Percentiles rank a stretch among this genome's conserved stretches.
Conservation (phyloP, 2,113 vertebrate species). For the Rhinolophus ferrumequinum region DNA sequence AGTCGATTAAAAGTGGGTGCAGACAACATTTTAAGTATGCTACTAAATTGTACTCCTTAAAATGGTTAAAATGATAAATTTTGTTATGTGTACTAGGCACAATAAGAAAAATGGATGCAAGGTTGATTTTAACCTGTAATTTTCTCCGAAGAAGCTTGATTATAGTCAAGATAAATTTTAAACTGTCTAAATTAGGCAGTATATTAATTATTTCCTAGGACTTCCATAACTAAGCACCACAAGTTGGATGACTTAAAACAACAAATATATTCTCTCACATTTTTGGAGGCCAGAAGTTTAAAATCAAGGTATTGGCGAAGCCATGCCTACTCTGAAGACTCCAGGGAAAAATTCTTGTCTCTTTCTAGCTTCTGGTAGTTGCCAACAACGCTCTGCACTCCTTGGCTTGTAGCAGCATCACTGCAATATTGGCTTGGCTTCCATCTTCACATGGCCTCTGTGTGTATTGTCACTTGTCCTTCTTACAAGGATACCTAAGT, state of each 20-base stretch:
- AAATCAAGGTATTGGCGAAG: neutral
- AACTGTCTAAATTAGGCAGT: neutral
- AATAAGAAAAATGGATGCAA: neutral
- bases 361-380: neutral
- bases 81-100: neutral
- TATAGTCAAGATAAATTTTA: neutral
- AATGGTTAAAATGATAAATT: neutral
- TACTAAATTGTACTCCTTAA: neutral
- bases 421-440: neutral
- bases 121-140: neutral
- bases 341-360: neutral
- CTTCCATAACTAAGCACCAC: neutral
- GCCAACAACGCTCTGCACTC: neutral
- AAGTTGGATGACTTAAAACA: neutral
- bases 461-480: neutral
- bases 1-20: neutral
- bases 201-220: neutral
- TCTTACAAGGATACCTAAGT: neutral
- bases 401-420: neutral
- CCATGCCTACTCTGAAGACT: neutral
- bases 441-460: neutral
- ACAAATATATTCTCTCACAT: neutral
- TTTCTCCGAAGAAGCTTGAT: neutral
- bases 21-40: conserved; percentile 20
- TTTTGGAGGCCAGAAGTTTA: neutral